phyloP scores from a whole-genome alignment of 2,113 vertebrate genomes.

The Mastomys natalensis region DNA sequence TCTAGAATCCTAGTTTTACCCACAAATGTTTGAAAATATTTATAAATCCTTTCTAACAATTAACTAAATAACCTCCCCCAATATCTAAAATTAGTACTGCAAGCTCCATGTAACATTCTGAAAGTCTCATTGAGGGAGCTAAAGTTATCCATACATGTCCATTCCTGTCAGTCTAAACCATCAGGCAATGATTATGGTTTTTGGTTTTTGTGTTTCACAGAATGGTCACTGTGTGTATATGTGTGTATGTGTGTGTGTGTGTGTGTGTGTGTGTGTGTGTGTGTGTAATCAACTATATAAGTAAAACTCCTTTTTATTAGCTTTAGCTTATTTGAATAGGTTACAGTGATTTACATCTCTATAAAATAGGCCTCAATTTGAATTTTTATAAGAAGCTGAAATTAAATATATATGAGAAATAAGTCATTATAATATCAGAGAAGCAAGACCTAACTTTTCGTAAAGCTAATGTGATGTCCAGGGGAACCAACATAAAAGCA shows the following conservation, averaged over 20 bases:
- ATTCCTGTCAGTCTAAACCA: neutral
- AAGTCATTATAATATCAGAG: neutral
- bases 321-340: neutral
- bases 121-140: neutral
- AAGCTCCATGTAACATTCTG: neutral
- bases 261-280: too few relatives aligned
- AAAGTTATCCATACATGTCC: neutral
- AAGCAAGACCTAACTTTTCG: neutral
- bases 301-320: neutral
- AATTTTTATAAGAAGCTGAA: constrained; percentile 8
- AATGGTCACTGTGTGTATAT: neutral
- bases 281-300: neutral
- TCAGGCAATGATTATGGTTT: neutral
- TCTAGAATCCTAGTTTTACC: constrained; percentile 31
- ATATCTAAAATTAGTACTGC: neutral
- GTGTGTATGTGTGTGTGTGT: too few relatives aligned
- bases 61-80: neutral
- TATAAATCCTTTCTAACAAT: neutral
- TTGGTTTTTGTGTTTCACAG: constrained; percentile 18
- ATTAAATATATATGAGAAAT: neutral
- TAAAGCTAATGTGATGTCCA: neutral
- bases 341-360: neutral
- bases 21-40: neutral
- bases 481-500: neutral
- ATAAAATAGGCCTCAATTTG: neutral